Percentiles rank a stretch among this genome's conserved stretches.
Conservation (phyloP, 1,140 invertebrate species). For the Caerostris extrusa region DNA sequence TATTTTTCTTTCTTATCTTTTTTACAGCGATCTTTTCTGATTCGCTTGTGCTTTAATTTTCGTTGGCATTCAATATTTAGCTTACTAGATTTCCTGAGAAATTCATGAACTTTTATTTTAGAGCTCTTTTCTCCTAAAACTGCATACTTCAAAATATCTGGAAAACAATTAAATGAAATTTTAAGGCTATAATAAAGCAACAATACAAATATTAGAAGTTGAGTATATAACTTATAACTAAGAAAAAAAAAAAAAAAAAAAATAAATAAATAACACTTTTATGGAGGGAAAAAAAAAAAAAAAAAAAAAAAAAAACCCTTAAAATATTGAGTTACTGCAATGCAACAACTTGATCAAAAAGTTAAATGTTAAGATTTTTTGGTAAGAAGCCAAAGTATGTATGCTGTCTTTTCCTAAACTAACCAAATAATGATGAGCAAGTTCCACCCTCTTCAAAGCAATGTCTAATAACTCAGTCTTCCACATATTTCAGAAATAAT, state of each 20-base stretch:
- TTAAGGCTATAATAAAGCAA: not conserved
- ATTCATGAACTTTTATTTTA: conserved; percentile 71
- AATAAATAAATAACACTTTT: too few species aligned
- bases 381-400: too few species aligned
- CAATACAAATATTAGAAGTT: not conserved
- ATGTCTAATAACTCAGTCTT: too few species aligned
- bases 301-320: too few species aligned
- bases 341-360: too few species aligned
- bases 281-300: too few species aligned
- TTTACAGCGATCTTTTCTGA: conserved; percentile 68
- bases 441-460: too few species aligned
- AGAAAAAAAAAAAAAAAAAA: not conserved
- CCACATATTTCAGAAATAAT: too few species aligned
- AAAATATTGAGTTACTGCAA: too few species aligned
- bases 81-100: conserved; percentile 69
- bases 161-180: not conserved
- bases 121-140: conserved; percentile 74
- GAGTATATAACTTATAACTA: not conserved
- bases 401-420: too few species aligned
- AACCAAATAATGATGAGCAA: too few species aligned
- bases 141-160: conserved; percentile 72
- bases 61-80: conserved; percentile 61
- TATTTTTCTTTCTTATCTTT: conserved; percentile 70
- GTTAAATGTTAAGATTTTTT: too few species aligned
- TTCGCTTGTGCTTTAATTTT: conserved; percentile 68